These are phyloP conservation scores for Poecile atricapillus DNA, from an alignment of 2,113 vertebrate species.

Conservation along the genomic window DNA sequence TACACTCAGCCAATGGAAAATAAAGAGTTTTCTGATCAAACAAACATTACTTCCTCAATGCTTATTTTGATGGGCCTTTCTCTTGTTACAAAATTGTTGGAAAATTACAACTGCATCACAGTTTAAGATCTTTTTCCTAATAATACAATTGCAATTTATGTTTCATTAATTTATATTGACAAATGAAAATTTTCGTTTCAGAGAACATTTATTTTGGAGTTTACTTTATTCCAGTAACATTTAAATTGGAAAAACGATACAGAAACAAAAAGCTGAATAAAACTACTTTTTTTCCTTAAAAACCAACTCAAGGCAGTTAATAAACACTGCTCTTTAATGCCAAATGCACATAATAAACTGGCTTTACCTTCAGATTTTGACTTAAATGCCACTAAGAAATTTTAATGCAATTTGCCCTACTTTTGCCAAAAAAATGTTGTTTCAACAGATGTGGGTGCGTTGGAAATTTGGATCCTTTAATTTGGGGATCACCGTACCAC, in stretches of 20 bases:
- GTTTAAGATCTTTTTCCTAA: neutral
- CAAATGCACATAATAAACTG: neutral
- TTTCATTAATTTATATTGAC: neutral
- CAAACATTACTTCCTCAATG: neutral
- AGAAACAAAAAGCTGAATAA: neutral
- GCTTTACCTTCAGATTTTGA: neutral
- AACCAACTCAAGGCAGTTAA: neutral
- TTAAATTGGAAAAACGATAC: neutral
- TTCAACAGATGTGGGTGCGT: fast-evolving
- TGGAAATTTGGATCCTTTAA: neutral
- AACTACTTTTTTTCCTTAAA: neutral
- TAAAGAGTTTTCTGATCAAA: neutral
- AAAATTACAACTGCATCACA: neutral
- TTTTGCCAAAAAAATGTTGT: neutral
- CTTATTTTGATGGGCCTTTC: neutral
- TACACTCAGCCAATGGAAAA: neutral
- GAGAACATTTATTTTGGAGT: neutral
- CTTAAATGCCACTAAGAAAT: neutral
- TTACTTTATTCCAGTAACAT: neutral
- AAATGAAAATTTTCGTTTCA: neutral
- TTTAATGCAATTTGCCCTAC: neutral
- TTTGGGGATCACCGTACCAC: neutral
- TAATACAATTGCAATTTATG: neutral
- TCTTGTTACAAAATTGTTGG: neutral
- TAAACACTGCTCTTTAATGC: neutral